Percentiles rank a stretch among this genome's conserved stretches.
phyloP scores from a whole-genome alignment of 2,888 invertebrate species.

The Perithous albicinctus region DNA sequence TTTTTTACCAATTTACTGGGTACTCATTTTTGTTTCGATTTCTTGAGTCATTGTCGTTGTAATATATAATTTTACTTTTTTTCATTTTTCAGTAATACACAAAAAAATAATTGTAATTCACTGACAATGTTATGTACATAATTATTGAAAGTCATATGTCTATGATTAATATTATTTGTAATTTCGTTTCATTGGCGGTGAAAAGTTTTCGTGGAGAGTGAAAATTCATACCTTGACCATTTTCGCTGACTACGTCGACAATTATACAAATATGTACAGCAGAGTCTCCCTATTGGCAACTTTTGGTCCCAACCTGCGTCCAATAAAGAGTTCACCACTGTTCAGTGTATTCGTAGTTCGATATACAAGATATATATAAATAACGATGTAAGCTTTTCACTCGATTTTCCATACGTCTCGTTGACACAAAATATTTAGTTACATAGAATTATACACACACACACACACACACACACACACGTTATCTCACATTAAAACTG shows the following conservation, averaged over 20 bases:
- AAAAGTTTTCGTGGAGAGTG: not conserved
- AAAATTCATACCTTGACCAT: not conserved
- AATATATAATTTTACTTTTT: no score
- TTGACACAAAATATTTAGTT: not conserved
- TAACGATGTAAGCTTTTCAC: constrained; percentile 2
- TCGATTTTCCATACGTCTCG: not conserved
- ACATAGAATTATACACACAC: not conserved
- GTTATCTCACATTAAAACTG: not conserved
- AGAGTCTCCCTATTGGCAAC: not conserved
- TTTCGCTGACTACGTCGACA: not conserved
- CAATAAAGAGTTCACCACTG: constrained; percentile 20
- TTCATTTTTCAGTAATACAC: no score
- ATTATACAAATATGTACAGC: constrained; percentile 7
- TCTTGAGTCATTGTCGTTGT: not conserved
- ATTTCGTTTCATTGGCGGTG: not conserved
- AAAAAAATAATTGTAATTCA: no score
- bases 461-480: not conserved
- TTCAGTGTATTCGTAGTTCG: not conserved
- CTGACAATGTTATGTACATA: no score
- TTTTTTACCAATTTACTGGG: no score
- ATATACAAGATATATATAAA: not conserved
- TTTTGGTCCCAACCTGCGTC: constrained; percentile 16
- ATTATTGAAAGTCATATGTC: no score
- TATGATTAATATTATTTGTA: no score
- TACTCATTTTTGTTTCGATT: no score